Evolutionary conservation across 2,797 vertebrate species (phyloP).

Genomic region (Cheracebus regulus): DNA sequence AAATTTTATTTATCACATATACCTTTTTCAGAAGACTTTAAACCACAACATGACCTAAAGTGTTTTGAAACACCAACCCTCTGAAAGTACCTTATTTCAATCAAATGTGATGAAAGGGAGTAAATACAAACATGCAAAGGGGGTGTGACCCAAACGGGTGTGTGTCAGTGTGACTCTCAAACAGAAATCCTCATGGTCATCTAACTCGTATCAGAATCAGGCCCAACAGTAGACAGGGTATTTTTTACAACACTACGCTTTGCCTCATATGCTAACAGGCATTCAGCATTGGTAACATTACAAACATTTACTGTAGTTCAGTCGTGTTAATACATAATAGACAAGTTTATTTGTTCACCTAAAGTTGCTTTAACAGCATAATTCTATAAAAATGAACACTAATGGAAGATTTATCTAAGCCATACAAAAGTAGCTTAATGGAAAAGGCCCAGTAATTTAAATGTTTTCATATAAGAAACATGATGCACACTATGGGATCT

Average conservation of each 20-base stretch:
- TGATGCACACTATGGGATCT: neutral
- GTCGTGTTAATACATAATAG: neutral
- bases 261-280: neutral
- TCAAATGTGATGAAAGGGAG: neutral
- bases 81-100: neutral
- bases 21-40: neutral
- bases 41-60: neutral
- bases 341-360: neutral
- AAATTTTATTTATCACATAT: constrained; percentile 2
- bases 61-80: neutral
- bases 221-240: neutral
- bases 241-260: too few relatives aligned
- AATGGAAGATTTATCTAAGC: neutral
- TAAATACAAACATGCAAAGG: neutral
- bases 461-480: neutral
- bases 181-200: accelerated
- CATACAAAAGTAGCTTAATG: neutral
- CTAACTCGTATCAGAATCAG: neutral
- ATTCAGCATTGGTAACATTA: neutral
- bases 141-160: accelerated
- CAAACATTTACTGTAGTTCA: constrained; percentile 16
- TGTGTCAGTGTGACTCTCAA: neutral
- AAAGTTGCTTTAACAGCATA: neutral
- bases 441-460: neutral
- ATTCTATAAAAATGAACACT: neutral